Evolutionary conservation across 2,888 invertebrate genomes (phyloP).

Genomic region (Himalopsyche anomala): DNA sequence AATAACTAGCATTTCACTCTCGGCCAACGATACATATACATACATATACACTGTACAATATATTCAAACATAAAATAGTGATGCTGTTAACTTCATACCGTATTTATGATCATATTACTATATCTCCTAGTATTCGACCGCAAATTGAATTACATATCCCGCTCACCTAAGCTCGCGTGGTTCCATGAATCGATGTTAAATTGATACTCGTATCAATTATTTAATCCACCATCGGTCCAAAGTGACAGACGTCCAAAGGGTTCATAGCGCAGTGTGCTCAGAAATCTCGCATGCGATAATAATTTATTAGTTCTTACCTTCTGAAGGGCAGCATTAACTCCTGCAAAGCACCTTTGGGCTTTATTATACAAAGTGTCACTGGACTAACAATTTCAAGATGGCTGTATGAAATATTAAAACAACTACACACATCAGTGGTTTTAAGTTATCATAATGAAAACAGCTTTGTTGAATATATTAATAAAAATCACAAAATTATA

Average conservation of each 20-base stretch:
- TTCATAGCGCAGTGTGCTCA: background rate
- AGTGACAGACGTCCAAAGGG: conserved; percentile 8
- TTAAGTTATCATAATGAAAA: too few relatives aligned
- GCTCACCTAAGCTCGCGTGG: too few relatives aligned
- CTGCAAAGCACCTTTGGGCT: background rate
- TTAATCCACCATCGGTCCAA: background rate
- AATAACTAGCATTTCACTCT: too few relatives aligned
- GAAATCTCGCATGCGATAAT: background rate
- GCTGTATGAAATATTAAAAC: background rate
- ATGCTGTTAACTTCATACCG: too few relatives aligned
- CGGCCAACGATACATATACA: too few relatives aligned
- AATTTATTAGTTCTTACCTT: conserved; percentile 14
- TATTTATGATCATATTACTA: too few relatives aligned
- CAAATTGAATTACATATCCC: too few relatives aligned
- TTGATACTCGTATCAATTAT: conserved; percentile 20
- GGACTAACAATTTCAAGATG: background rate
- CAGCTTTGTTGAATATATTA: too few relatives aligned
- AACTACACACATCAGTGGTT: background rate
- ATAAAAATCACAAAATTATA: too few relatives aligned
- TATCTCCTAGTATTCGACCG: too few relatives aligned
- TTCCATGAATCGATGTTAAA: background rate
- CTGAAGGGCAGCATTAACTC: conserved; percentile 5
- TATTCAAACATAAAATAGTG: too few relatives aligned
- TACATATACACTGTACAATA: too few relatives aligned
- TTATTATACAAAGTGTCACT: conserved; percentile 3